Evolutionary conservation across 2,888 invertebrate species (phyloP), one percentile per base, ranked within the genome.

Genomic region (Dynastes tityus): DNA sequence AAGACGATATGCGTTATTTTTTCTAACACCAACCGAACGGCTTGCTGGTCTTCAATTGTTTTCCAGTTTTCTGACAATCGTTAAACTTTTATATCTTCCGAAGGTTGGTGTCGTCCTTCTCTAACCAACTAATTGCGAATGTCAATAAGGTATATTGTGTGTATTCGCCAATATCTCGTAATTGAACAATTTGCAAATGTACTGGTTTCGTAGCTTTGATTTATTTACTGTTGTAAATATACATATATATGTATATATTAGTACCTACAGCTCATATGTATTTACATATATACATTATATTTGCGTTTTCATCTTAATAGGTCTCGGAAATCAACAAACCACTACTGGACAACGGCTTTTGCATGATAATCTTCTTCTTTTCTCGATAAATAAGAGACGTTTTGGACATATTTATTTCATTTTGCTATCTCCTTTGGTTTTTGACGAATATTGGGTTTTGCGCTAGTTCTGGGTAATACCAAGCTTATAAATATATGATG

Each of bases 131-230:
- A 74, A 74, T 74, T 74, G 16, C 61, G 5, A 40, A n/a, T 45
- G 45, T 74, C 73, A 74, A 74, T 74, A 74, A 27, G 22, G 16
- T 55, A 55, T 55, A 16, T 45, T 55, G 13, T 53, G 3, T 16
- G 51, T 55, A 73, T 29, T 16, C 40, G 45, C 22, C 40, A 61
- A 63, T 27, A 29, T 61, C 61, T 40, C 45, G 61, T 74, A 74
- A 74, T 74, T 74, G 73, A 61, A 9, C 73, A 61, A 37, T 73
- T 73, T 40, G 61, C 73, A 61, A 73, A 45, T 61, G 45, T 61
- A 74, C 45, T 45, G 73, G 45, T 49, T 74, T 58, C 5, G 8
- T 61, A 11, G 58, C 13, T 51, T 73, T 71, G 40, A 22, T 40
- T 74, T 74, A 74, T 74, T 61, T 61, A n/a, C 11, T 6, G 55